Evolutionary conservation across 2,113 vertebrate genomes (phyloP).

Genomic region (Microtus montanus): DNA sequence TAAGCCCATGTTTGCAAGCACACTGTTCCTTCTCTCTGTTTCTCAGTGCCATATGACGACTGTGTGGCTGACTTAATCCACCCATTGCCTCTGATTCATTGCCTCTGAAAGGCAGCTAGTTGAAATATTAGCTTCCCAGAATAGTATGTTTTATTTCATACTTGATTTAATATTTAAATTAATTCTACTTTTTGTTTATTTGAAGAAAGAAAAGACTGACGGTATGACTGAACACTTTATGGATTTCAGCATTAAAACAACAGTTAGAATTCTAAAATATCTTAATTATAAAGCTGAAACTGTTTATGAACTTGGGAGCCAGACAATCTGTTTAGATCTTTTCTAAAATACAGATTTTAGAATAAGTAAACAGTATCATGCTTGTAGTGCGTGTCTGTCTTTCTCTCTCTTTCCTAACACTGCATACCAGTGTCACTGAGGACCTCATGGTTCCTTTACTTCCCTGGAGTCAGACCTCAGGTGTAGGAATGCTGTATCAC

Average conservation of each 20-base stretch:
- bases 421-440: neutral
- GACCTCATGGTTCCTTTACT: neutral
- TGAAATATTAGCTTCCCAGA: conserved; percentile 4
- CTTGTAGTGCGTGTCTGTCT: neutral
- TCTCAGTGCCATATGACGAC: neutral
- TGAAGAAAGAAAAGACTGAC: neutral
- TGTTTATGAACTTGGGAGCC: neutral
- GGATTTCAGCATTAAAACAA: neutral
- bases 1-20: neutral
- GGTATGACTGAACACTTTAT: neutral
- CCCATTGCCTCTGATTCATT: too few species aligned
- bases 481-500: rapidly evolving
- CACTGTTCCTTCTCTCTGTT: neutral
- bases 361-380: neutral
- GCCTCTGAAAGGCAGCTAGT: neutral
- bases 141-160: neutral
- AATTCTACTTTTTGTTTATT: neutral
- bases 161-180: neutral
- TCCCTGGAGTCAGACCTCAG: neutral
- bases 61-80: neutral
- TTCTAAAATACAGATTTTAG: neutral
- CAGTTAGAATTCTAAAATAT: neutral
- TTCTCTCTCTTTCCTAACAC: neutral
- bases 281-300: neutral
- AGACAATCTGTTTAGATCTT: neutral